Conservation (phyloP, 2,797 vertebrate genomes). For the Chloroceryle amazona region DNA sequence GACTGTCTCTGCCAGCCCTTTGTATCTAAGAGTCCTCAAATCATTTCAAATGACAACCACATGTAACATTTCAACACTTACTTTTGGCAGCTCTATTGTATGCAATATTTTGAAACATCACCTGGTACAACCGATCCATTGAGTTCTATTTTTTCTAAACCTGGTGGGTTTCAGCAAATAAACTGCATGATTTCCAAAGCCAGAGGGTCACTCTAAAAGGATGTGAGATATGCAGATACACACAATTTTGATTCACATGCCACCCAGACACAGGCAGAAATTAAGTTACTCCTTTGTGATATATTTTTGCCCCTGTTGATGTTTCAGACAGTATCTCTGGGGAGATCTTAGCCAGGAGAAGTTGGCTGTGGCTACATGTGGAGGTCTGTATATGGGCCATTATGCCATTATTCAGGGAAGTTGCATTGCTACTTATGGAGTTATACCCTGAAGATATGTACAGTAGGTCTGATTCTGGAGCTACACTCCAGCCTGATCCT, state of each 20-base stretch:
- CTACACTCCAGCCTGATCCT: not conserved
- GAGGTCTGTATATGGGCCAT: not conserved
- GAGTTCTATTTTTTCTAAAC: not conserved
- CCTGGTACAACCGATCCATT: not conserved
- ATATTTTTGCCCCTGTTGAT: not conserved
- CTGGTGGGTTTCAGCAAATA: not conserved
- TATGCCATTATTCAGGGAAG: not conserved
- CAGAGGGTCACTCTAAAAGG: not conserved
- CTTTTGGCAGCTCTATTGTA: not conserved
- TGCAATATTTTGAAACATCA: not conserved
- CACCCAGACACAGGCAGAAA: not conserved
- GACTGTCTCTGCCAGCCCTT: not conserved
- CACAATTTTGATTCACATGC: not conserved
- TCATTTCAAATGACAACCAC: not conserved
- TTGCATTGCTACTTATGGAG: not conserved
- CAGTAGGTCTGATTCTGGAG: not conserved
- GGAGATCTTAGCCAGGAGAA: not conserved
- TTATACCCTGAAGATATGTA: not conserved
- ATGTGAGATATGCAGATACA: not conserved
- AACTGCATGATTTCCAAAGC: not conserved
- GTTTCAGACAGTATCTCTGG: not conserved
- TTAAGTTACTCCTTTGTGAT: not conserved
- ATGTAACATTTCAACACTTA: not conserved
- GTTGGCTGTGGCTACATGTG: not conserved
- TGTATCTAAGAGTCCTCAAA: not conserved